phyloP scores from a whole-genome alignment of 35 echinoderm and acorn worm genomes.

The Stichopus chloronotus region DNA sequence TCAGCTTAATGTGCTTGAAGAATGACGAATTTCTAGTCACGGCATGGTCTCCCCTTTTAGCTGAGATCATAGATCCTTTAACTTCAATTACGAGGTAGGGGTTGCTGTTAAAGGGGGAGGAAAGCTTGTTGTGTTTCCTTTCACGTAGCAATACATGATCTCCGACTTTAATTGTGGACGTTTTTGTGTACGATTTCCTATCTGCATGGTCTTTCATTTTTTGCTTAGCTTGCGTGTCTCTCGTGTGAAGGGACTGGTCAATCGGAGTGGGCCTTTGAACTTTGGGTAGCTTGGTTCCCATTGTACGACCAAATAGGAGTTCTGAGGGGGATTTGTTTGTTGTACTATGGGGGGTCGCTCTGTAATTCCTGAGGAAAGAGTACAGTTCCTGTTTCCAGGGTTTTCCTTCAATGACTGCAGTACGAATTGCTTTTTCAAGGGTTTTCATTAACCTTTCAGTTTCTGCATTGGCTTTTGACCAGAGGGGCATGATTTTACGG shows the following conservation, averaged over 20 bases:
- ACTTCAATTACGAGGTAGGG: no score
- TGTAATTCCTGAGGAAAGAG: conserved; percentile 76
- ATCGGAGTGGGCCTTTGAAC: not conserved
- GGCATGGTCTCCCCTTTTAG: no score
- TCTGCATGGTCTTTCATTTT: not conserved
- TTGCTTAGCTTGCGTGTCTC: conserved; percentile 29
- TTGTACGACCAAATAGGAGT: conserved; percentile 64
- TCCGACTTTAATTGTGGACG: not conserved
- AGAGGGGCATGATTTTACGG: conserved; percentile 74
- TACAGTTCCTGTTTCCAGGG: conserved; percentile 72
- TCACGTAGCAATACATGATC: conserved; percentile 23
- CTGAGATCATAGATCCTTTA: no score
- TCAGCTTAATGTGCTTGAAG: no score
- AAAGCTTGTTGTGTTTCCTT: conserved; percentile 35
- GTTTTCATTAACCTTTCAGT: conserved; percentile 81
- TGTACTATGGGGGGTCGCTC: conserved; percentile 68
- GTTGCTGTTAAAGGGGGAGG: not conserved
- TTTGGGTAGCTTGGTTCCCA: conserved; percentile 5
- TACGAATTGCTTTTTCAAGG: conserved; percentile 64
- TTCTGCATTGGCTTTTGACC: conserved; percentile 87
- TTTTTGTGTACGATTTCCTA: not conserved
- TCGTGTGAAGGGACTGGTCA: not conserved
- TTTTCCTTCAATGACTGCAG: conserved; percentile 55
- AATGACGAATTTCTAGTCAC: no score
- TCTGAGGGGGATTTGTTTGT: conserved; percentile 62